Evolutionary conservation across 2,113 vertebrate genomes (phyloP), one percentile per base, ranked within the genome.

Genomic region (Rhinoptilus africanus): DNA sequence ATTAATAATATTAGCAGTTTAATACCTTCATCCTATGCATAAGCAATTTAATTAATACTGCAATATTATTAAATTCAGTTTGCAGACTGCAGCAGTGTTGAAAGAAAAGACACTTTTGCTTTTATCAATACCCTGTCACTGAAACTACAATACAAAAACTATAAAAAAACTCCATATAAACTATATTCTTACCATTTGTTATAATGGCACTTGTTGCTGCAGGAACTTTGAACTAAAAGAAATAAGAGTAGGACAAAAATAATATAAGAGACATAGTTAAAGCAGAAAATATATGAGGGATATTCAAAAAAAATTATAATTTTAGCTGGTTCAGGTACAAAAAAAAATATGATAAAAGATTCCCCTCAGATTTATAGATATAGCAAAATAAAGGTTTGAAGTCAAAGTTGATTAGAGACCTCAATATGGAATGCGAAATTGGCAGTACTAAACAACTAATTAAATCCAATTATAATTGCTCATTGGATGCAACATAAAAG

Each of bases 161-260:
- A 35, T 20, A 56, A 4, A 50, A 59, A 71, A 75, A 18, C 34
- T 6, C 51, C 3, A 48, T 12, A 63, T 9, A 45, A 89, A 62
- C 10, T 41, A 37, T 80, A 83, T 64, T 95, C 98, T 98, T 98
- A 99, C 98, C 98, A 53, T 99, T 99, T 74, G 98, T 99, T 97
- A 99, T 98, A 95, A 99, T 99, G 27, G 98, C 98, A 97, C 98
- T 99, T 95, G 98, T 98, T 95, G 98, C 98, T 93, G 98, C 98
- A 93, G 98, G 98, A 89, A 99, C 98, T 97, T 98, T 99, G 97
- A 99, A 99, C 98, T 98, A 93, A 86, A 96, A 26, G 30, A 59
- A 51, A 77, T 7, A 95, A 89, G 84, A 95, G 57, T 11, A 74
- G 8, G 32, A 80, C 8, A 95, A 39, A 79, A 86, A 94, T 17